Evolutionary conservation across 2,797 vertebrate genomes (phyloP).

Genomic region (Aeoliscus strigatus): DNA sequence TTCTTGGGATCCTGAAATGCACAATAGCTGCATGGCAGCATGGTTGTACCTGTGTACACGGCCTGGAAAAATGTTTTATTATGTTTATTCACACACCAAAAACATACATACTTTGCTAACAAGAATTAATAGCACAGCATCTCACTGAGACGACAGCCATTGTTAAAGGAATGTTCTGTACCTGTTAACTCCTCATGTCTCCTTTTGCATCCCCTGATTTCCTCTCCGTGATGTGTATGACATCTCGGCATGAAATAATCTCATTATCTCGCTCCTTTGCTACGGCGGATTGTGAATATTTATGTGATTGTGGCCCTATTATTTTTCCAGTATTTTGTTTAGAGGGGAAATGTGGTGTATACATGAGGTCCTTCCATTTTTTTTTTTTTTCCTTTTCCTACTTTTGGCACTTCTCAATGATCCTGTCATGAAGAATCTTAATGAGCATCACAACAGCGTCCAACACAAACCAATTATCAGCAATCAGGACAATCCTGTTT

Average conservation of each 20-base stretch:
- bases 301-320: not conserved
- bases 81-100: not conserved
- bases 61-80: not conserved
- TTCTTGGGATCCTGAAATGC: slow-evolving; percentile 2
- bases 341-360: no score
- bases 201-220: slow-evolving; percentile 8
- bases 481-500: no score
- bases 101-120: slow-evolving; percentile 12
- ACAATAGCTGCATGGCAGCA: no score
- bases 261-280: not conserved
- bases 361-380: no score
- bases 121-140: not conserved
- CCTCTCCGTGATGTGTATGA: slow-evolving; percentile 10
- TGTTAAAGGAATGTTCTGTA: slow-evolving; percentile 12
- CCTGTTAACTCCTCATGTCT: slow-evolving; percentile 13
- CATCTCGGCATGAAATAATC: slow-evolving; percentile 6
- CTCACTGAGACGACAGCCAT: slow-evolving; percentile 9
- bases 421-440: no score
- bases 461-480: no score
- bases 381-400: no score
- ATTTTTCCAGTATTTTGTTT: no score
- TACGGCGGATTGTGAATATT: slow-evolving; percentile 2
- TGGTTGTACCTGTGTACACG: not conserved
- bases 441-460: no score
- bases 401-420: no score